Base-by-base conservation (phyloP, 2,113 vertebrate species). In the Tyrannus savana region DNA sequence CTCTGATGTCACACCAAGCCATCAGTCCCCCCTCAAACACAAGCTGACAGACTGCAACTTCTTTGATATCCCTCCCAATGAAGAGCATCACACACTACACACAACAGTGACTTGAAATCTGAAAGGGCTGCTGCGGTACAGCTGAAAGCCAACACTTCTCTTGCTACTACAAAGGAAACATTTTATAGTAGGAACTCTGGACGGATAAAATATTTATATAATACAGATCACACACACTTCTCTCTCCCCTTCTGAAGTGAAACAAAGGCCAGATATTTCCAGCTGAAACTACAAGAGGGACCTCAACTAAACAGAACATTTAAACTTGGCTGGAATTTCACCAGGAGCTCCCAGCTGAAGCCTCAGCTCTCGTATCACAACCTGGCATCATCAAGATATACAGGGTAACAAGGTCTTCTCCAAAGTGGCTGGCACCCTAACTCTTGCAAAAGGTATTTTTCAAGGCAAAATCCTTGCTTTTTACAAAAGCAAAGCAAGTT, bases 341-440 rank as follows among this genome's bases (percentile, higher is more conserved):
- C 49, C 73, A 87, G 10, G 30, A 71, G 63, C 10, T 74, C 52
- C 35, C 87, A 87, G 53, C 5, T 72, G 66, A 89, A 94, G 37
- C 14, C 52, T 44, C 46, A 0, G 0, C 31, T 88, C 76, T 71
- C 4, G 2, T 28, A 41, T 39, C 2, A 3, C 1, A 3, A 37
- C 37, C 31, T 56, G 35, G 72, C 24, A 7, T 63, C 7, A 10
- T 31, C 22, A 83, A 60, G 24, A 90, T 13, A 49, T 5, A 42
- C 2, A 6, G 10, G 31, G 53, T 17, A 53, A 62, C 6, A 41
- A 27, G 28, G 23, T 77, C 44, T 58, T 59, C 55, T 52, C 13
- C 55, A 33, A 58, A 82, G 33, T 3, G 22, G 81, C 37, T 41
- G 21, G 16, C 21, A 49, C 42, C 30, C 30, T 53, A n/a, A 53